These are phyloP conservation scores for Tortrix viridana DNA, from an alignment of 2,888 invertebrate genomes.

Conservation along the genomic window DNA sequence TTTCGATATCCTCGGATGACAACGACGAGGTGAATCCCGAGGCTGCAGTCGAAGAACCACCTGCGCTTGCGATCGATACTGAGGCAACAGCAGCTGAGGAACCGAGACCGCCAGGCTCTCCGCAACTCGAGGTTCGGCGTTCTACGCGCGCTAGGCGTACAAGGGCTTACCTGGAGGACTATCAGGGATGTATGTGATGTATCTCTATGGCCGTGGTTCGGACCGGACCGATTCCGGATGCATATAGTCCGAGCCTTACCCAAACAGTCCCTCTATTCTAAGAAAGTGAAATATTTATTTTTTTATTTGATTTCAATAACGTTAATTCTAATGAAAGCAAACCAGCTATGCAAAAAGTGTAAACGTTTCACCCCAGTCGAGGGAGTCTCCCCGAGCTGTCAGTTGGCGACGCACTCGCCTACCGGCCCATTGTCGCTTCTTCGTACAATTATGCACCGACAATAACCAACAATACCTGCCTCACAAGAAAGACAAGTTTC, in stretches of 20 bases:
- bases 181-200: too few relatives aligned
- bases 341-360: conserved; percentile 47
- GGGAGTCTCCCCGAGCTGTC: conserved; percentile 66
- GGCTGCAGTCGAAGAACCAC: too few relatives aligned
- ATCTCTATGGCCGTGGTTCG: too few relatives aligned
- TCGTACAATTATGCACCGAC: conserved; percentile 73
- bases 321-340: conserved; percentile 41
- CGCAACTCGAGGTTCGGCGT: too few relatives aligned
- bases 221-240: too few relatives aligned
- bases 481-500: conserved; percentile 73
- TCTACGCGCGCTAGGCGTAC: too few relatives aligned
- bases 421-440: conserved; percentile 66
- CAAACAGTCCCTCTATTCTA: neutral
- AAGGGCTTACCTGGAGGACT: too few relatives aligned
- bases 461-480: conserved; percentile 59
- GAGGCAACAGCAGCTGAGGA: too few relatives aligned
- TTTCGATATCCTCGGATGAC: too few relatives aligned
- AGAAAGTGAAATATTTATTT: neutral
- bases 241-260: neutral
- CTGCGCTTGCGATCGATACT: too few relatives aligned
- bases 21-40: too few relatives aligned
- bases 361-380: conserved; percentile 54
- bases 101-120: too few relatives aligned
- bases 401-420: conserved; percentile 66
- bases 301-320: conserved; percentile 25